Conservation (phyloP, 2,888 invertebrate species). For the Apantesis nais region DNA sequence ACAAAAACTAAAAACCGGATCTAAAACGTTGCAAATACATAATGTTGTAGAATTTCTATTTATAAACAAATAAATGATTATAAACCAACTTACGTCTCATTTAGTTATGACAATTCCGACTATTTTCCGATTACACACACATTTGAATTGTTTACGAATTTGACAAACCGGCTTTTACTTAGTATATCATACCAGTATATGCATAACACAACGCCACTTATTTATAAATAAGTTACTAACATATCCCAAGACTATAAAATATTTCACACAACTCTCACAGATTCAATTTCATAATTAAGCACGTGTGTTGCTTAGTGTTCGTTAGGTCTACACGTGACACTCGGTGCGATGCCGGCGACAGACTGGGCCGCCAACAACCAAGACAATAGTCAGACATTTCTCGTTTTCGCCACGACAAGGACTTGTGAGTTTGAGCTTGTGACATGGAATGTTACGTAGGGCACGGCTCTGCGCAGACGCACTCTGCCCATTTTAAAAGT, state of each 20-base stretch:
- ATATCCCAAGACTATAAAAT: constrained; percentile 19
- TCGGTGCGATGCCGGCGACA: constrained; percentile 43
- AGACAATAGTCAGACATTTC: constrained; percentile 52
- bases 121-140: constrained; percentile 4
- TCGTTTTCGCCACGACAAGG: constrained; percentile 60
- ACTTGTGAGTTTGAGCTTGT: constrained; percentile 50
- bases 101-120: constrained; percentile 12
- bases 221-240: constrained; percentile 36
- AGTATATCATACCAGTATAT: not conserved
- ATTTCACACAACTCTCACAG: constrained; percentile 39
- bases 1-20: not conserved
- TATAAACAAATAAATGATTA: constrained; percentile 23
- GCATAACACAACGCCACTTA: not conserved
- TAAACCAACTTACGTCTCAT: constrained; percentile 16
- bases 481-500: constrained; percentile 23
- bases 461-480: constrained; percentile 43
- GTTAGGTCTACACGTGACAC: constrained; percentile 42
- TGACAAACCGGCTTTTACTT: constrained; percentile 30
- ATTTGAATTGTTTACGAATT: constrained; percentile 17
- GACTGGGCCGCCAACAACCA: constrained; percentile 60
- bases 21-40: constrained; percentile 7
- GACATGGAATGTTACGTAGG: constrained; percentile 63
- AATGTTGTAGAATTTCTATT: constrained; percentile 17
- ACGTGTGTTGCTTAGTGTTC: constrained; percentile 45
- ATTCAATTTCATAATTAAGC: constrained; percentile 45